Evolutionary conservation across 2,797 vertebrate species (phyloP), one percentile per base, ranked within the genome.

Genomic region (Spinus olivaceus): DNA sequence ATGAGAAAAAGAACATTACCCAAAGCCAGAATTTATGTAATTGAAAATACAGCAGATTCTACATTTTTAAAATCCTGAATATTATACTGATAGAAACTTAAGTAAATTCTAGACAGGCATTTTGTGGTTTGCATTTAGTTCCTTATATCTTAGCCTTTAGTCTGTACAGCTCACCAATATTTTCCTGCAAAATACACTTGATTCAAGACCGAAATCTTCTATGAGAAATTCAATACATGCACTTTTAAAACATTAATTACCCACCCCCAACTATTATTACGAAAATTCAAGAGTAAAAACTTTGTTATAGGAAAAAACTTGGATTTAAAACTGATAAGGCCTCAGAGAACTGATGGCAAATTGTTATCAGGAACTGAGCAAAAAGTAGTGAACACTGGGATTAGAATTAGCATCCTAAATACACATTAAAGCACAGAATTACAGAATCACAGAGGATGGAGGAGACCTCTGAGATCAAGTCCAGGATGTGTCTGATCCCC

Each of bases 211-310:
- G 27, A 15, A 73, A 60, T 28, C 18, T n/a, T 71, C 41, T 14
- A 17, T 17, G 25, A 24, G 24, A 35, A 79, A 71, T 35, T 76
- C 8, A 67, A 41, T 25, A 21, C 4, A n/a, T 1, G 39, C 18
- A 14, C 5, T 3, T 21, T 69, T 54, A 37, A 42, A 63, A 33
- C 8, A 19, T 4, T 0, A 33, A 41, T 28, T 33, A 49, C 4
- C 5, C 13, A 7, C 1, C 1, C 13, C 7, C 22, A 32, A 1
- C 3, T 35, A 27, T 17, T 22, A 56, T 7, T 44, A n/a, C 13
- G 13, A 74, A 81, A 56, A 51, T 1, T 32, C 14, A 50, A 33
- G 35, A 33, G 15, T 23, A 59, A 66, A 56, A 28, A 49, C 2
- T 20, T 50, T 10, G 2, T 30, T 74, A 3, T 19, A 46, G 30